These are phyloP conservation scores for Trachelus tabidus DNA, from an alignment of 2,888 invertebrate genomes.

Conservation along the genomic window DNA sequence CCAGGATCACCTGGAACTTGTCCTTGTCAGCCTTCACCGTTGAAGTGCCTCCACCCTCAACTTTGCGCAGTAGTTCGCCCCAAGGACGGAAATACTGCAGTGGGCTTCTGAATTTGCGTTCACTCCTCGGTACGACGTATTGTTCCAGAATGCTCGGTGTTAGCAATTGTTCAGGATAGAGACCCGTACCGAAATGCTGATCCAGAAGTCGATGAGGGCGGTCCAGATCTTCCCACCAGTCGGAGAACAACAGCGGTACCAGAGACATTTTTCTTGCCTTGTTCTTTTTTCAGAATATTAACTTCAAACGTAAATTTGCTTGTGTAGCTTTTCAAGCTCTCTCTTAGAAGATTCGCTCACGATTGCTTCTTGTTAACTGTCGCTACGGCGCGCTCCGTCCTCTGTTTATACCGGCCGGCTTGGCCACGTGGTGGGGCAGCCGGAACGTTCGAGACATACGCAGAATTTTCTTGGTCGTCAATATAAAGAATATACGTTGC, in stretches of 20 bases:
- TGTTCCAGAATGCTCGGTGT: constrained; percentile 6
- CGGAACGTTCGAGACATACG: constrained; percentile 1
- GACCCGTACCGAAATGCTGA: constrained; percentile 83
- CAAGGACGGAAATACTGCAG: constrained; percentile 38
- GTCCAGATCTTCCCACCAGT: constrained; percentile 87
- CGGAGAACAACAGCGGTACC: constrained; percentile 84
- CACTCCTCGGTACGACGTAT: not conserved
- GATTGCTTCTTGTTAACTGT: constrained; percentile 22
- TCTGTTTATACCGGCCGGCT: constrained; percentile 28
- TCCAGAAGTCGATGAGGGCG: constrained; percentile 80
- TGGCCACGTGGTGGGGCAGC: not conserved
- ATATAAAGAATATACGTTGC: not conserved
- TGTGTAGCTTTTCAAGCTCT: constrained; percentile 1
- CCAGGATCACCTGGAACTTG: constrained; percentile 77
- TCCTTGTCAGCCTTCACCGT: constrained; percentile 74
- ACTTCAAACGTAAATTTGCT: not conserved
- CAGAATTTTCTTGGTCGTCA: not conserved
- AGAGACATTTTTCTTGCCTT: constrained; percentile 75
- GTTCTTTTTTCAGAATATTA: constrained; percentile 3
- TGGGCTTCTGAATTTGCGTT: constrained; percentile 12
- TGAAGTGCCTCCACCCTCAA: constrained; percentile 70
- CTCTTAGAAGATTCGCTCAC: not conserved
- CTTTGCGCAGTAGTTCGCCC: constrained; percentile 52
- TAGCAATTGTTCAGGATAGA: constrained; percentile 77
- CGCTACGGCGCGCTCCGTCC: not conserved